Evolutionary conservation across 2,888 invertebrate species (phyloP).

Genomic region (Slavum lentiscoides): DNA sequence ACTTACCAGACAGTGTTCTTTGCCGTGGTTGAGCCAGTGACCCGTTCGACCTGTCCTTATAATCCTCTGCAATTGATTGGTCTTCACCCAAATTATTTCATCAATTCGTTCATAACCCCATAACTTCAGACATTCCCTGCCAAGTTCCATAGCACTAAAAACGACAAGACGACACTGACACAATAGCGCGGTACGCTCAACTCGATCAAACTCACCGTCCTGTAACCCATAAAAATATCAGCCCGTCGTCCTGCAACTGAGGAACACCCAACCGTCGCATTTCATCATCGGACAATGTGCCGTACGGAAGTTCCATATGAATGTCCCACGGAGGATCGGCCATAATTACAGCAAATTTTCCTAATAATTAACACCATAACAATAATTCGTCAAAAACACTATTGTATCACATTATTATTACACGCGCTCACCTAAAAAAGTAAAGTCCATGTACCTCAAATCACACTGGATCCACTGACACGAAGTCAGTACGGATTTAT

Average conservation of each 20-base stretch:
- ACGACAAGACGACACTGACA: not conserved
- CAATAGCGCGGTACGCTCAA: not conserved
- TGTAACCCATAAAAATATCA: slow-evolving; percentile 97
- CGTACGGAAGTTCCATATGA: slow-evolving; percentile 98
- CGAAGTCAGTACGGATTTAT: slow-evolving; percentile 73
- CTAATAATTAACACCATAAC: slow-evolving; percentile 60
- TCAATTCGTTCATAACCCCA: slow-evolving; percentile 98
- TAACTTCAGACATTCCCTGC: slow-evolving; percentile 89
- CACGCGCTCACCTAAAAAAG: slow-evolving; percentile 70
- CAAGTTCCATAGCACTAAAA: slow-evolving; percentile 90
- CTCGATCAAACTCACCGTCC: slow-evolving; percentile 67
- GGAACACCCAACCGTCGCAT: slow-evolving; percentile 95
- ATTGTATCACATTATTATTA: not conserved
- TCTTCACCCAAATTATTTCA: slow-evolving; percentile 98
- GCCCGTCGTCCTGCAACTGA: slow-evolving; percentile 90
- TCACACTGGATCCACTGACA: slow-evolving; percentile 98
- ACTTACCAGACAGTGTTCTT: slow-evolving; percentile 88
- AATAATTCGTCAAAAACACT: not conserved
- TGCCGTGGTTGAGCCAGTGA: slow-evolving; percentile 98
- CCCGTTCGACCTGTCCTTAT: slow-evolving; percentile 96
- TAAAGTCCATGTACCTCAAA: slow-evolving; percentile 86
- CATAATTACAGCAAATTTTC: slow-evolving; percentile 99
- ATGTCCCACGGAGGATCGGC: slow-evolving; percentile 99
- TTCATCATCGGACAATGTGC: slow-evolving; percentile 98
- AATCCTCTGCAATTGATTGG: slow-evolving; percentile 94